Conservation (phyloP, 2,113 vertebrate genomes). For the Saguinus midas region DNA sequence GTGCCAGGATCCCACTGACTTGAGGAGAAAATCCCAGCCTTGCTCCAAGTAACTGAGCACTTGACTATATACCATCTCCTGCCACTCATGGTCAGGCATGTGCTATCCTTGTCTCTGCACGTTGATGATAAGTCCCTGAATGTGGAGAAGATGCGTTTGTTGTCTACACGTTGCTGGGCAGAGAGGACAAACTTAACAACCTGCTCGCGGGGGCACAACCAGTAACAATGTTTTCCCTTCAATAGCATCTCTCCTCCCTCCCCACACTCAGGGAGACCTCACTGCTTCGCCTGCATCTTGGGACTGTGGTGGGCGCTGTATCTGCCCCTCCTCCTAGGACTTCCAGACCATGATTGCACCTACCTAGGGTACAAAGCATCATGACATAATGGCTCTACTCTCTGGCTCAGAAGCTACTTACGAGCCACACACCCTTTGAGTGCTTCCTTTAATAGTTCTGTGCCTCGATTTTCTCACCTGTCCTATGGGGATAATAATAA, state of each 20-base stretch:
- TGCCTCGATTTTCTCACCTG: slow-evolving; percentile 13
- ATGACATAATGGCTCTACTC: not conserved
- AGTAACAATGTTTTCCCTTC: not conserved
- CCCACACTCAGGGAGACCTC: not conserved
- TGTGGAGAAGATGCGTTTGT: not conserved
- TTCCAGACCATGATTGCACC: not conserved
- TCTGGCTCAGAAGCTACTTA: not conserved
- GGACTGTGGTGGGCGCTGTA: fast-evolving
- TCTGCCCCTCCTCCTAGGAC: not conserved
- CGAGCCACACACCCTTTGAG: not conserved
- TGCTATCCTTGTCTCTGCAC: not conserved
- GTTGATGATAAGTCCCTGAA: not conserved
- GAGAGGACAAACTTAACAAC: not conserved
- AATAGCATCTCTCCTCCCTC: not conserved
- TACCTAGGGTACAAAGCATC: not conserved
- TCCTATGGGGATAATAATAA: not conserved
- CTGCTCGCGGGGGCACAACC: not conserved
- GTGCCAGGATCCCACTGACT: not conserved
- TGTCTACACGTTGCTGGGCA: not conserved
- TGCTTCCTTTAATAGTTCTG: not conserved
- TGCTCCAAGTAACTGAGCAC: not conserved
- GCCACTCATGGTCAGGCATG: not conserved
- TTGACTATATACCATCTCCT: not conserved
- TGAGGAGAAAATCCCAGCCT: not conserved
- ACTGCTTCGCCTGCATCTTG: not conserved